A percentile compares a stretch with the other conserved stretches of the same genome.
These are phyloP conservation scores for Cottoperca gobio DNA, from an alignment of 2,797 vertebrate species.

Conservation along the genomic window DNA sequence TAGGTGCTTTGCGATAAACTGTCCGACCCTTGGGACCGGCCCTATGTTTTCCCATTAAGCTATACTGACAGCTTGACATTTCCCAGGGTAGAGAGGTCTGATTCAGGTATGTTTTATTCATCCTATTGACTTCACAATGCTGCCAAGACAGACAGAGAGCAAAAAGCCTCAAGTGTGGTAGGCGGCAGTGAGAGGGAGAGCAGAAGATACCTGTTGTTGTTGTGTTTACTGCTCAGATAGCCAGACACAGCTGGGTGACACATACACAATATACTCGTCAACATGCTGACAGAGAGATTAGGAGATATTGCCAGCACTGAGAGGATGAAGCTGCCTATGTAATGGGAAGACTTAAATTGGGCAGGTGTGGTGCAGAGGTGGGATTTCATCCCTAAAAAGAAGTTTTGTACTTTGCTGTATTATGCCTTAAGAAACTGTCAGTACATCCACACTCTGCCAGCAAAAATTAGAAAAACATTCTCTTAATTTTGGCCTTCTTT, in stretches of 20 bases:
- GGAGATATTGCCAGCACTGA: slow-evolving; percentile 51
- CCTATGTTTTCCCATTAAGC: slow-evolving; percentile 80
- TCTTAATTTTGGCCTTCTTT: neutral
- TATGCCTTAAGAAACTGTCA: slow-evolving; percentile 13
- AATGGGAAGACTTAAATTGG: slow-evolving; percentile 32
- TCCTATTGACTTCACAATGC: slow-evolving; percentile 77
- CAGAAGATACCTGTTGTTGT: slow-evolving; percentile 64
- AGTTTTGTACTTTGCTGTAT: slow-evolving; percentile 34
- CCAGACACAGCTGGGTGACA: slow-evolving; percentile 64
- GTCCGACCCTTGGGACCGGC: slow-evolving; percentile 64
- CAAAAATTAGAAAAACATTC: slow-evolving; percentile 5
- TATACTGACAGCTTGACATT: slow-evolving; percentile 82
- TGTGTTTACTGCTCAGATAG: slow-evolving; percentile 69
- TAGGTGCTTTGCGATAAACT: slow-evolving; percentile 58
- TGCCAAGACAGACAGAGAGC: slow-evolving; percentile 66
- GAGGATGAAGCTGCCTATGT: slow-evolving; percentile 58
- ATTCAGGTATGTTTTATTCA: slow-evolving; percentile 87
- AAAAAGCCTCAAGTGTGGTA: slow-evolving; percentile 61
- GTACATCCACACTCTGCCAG: slow-evolving; percentile 4
- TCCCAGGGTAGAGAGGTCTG: slow-evolving; percentile 78
- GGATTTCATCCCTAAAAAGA: slow-evolving; percentile 34
- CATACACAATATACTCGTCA: slow-evolving; percentile 68
- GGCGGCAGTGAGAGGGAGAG: slow-evolving; percentile 54
- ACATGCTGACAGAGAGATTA: slow-evolving; percentile 57
- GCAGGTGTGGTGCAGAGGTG: slow-evolving; percentile 30